phyloP scores from a whole-genome alignment of 2,888 invertebrate genomes.

The Brenthis hecate region DNA sequence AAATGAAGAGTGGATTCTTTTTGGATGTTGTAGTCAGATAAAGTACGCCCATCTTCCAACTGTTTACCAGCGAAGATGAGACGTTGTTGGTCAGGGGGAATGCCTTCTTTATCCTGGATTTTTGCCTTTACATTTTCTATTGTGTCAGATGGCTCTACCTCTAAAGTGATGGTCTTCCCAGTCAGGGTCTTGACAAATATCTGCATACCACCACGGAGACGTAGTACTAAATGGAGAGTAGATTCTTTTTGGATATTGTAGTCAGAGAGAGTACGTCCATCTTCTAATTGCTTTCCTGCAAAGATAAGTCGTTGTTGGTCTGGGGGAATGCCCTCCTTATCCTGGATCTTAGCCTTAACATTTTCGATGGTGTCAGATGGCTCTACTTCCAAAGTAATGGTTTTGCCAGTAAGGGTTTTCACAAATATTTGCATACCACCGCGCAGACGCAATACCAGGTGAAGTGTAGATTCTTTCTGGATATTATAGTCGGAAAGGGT shows the following conservation, averaged over 20 bases:
- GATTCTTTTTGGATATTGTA: conserved; percentile 49
- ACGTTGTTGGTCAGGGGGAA: no score
- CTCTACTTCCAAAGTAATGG: conserved; percentile 46
- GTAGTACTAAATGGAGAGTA: conserved; percentile 47
- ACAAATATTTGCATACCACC: conserved; percentile 29
- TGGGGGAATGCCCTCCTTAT: no score
- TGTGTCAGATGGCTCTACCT: conserved; percentile 92
- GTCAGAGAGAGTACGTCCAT: conserved; percentile 44
- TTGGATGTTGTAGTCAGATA: conserved; percentile 68
- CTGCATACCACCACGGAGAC: conserved; percentile 56
- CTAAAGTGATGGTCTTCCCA: conserved; percentile 93
- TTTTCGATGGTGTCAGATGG: conserved; percentile 32
- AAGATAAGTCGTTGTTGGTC: no score
- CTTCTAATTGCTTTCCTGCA: no score
- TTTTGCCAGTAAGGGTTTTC: conserved; percentile 49
- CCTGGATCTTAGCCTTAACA: conserved; percentile 24
- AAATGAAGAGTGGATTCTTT: conserved; percentile 65
- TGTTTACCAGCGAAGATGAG: conserved; percentile 51
- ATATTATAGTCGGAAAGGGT: conserved; percentile 38
- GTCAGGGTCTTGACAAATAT: conserved; percentile 90
- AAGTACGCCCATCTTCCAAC: conserved; percentile 63
- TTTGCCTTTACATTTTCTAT: conserved; percentile 84
- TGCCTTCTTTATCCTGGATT: no score
- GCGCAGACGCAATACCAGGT: conserved; percentile 30
- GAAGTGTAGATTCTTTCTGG: conserved; percentile 44